Base-by-base conservation (phyloP, 2,113 vertebrate genomes). In the Nibea albiflora region DNA sequence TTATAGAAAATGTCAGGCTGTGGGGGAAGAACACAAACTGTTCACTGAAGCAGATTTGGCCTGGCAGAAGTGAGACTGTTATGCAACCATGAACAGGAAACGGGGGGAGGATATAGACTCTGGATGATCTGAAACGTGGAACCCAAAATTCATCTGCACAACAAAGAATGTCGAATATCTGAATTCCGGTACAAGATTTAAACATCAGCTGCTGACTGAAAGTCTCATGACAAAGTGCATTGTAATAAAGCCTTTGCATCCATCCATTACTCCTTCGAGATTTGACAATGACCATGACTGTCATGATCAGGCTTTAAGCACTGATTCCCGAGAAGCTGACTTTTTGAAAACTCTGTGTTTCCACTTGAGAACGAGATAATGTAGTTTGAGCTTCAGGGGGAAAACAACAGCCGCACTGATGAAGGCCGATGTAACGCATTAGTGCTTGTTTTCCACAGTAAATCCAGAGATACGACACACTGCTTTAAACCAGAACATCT, bases 71-170 rank as follows among this genome's bases (percentile, higher is more conserved):
- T 81, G 65, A 84, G 46, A 90, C 44, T 52, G 61, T 93, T 92
- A 78, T 70, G 89, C 75, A 93, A 92, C 73, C 54, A 19, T 44
- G 70, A 46, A 80, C 74, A 93, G 92, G 89, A 93, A 92, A 81
- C 60, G 42, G 77, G 64, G 74, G 89, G 83, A 80, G 82, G 84
- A 90, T 67, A 85, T 50, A 69, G 22, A 26, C 67, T 67, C 24
- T 0, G 31, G 76, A 90, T 58, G 49, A 87, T 73, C 69, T 4
- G 4, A 65, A 80, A 80, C 28, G 42, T 49, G 60, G 10, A 17
- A 22, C 35, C n/a, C 26, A 16, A 54, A 65, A 44, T 39, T 39
- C 65, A 70, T 47, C 71, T 57, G 81, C 58, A 69, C 4, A 57
- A 24, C 63, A 58, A 5, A n/a, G 3, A 53, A 35, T 6, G 35